Conservation (phyloP, 1,140 invertebrate species). For the Rhyzopertha dominica region DNA sequence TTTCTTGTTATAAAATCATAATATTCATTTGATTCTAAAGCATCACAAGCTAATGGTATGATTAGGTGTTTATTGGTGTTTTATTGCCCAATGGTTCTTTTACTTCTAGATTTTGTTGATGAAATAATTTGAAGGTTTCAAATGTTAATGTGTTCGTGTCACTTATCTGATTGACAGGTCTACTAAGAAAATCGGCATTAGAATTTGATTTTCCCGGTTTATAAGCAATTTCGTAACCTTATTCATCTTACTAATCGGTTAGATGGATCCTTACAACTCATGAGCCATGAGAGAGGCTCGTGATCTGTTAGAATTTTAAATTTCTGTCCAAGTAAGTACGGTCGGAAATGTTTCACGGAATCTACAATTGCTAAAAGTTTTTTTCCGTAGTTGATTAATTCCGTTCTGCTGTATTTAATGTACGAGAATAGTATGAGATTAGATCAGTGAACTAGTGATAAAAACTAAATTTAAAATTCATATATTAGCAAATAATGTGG, state of each 20-base stretch:
- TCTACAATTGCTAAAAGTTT: not conserved
- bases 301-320: constrained; percentile 16
- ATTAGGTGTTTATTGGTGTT: not conserved
- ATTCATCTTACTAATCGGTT: constrained; percentile 6
- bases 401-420: not conserved
- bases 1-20: not conserved
- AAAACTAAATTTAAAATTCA: no score
- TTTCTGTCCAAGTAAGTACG: constrained; percentile 14
- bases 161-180: no score
- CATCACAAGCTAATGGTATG: constrained; percentile 5
- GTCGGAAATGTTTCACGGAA: constrained; percentile 2
- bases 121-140: not conserved
- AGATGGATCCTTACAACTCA: constrained; percentile 17
- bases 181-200: constrained; percentile 35
- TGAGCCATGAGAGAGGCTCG: constrained; percentile 13
- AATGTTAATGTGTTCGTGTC: not conserved
- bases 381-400: constrained; percentile 6
- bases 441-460: no score
- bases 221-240: no score
- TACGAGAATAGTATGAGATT: no score
- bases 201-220: constrained; percentile 30
- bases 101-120: constrained; percentile 2
- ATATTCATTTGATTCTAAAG: not conserved
- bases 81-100: not conserved
- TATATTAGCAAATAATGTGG: no score